phyloP scores from a whole-genome alignment of 2,113 vertebrate species.

The Oreotrochilus melanogaster region DNA sequence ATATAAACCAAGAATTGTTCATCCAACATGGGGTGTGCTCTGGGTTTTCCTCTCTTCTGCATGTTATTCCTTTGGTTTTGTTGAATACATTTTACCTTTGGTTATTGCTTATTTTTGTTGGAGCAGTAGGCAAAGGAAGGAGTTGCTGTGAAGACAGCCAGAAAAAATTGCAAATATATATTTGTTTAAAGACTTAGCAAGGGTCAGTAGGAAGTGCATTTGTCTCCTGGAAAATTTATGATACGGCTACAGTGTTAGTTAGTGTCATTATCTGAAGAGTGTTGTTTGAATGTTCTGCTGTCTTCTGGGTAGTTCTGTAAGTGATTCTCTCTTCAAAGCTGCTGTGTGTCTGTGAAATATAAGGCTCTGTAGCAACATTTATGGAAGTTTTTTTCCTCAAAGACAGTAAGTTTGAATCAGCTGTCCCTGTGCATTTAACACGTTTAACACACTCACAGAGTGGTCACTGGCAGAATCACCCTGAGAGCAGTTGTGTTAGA shows the following conservation, averaged over 20 bases:
- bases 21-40: background rate
- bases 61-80: background rate
- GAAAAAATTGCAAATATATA: background rate
- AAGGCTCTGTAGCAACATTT: background rate
- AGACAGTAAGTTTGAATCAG: background rate
- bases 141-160: background rate
- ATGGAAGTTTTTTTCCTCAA: background rate
- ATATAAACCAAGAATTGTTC: background rate
- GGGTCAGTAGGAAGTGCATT: background rate
- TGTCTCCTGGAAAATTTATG: constrained; percentile 6
- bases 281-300: background rate
- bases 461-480: background rate
- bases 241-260: background rate
- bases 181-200: constrained; percentile 33
- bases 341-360: background rate
- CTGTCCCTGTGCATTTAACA: background rate
- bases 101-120: background rate
- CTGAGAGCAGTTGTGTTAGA: background rate
- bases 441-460: background rate
- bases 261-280: background rate
- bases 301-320: background rate
- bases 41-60: background rate
- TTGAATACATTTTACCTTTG: constrained; percentile 27
- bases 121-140: background rate
- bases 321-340: background rate